These are phyloP conservation scores for Griposia aprilina DNA, from an alignment of 2,888 invertebrate species.

Conservation along the genomic window DNA sequence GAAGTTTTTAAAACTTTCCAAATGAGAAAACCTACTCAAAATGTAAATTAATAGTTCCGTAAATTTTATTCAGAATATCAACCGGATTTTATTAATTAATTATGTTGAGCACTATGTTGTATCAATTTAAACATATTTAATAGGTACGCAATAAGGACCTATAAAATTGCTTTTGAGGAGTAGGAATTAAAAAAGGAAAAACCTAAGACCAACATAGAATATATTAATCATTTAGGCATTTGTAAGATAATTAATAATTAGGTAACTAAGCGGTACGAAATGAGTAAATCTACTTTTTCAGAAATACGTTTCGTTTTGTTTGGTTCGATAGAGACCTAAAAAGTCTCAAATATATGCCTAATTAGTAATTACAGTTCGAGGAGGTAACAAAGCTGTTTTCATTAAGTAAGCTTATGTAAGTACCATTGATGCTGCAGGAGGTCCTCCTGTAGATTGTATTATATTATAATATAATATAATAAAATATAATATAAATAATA, in stretches of 20 bases:
- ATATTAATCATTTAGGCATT: not conserved
- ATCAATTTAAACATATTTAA: not conserved
- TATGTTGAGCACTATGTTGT: not conserved
- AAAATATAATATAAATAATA: too few species aligned
- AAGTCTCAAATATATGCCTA: too few species aligned
- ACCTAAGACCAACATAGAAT: not conserved
- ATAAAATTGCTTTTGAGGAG: not conserved
- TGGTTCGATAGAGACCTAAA: not conserved
- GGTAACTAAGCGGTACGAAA: too few species aligned
- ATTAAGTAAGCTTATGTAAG: too few species aligned
- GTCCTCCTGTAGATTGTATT: too few species aligned
- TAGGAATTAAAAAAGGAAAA: not conserved
- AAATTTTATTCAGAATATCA: not conserved
- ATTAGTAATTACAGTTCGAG: not conserved
- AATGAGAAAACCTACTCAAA: constrained; percentile 2
- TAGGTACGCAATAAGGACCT: not conserved
- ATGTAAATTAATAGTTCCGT: constrained; percentile 3
- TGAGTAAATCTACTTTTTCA: not conserved
- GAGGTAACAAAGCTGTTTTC: not conserved
- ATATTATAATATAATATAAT: too few species aligned
- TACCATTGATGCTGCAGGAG: not conserved
- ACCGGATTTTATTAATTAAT: constrained; percentile 5
- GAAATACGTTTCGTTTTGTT: not conserved
- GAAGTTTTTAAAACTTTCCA: not conserved
- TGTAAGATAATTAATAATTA: too few species aligned